Evolutionary conservation across 2,888 invertebrate genomes (phyloP).

Genomic region (Adelphocoris suturalis): DNA sequence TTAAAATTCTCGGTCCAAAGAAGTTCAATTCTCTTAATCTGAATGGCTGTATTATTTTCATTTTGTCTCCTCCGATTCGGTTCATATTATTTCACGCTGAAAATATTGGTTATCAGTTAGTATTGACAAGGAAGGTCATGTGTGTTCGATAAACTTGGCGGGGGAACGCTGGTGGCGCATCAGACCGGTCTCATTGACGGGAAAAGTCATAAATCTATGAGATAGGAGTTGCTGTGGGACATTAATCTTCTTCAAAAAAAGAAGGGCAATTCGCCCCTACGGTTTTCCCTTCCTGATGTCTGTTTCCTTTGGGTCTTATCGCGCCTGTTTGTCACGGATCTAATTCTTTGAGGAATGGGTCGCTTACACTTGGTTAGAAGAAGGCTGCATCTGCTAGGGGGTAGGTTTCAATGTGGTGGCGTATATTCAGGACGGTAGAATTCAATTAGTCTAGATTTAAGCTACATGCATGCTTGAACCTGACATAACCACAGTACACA

Average conservation of each 20-base stretch:
- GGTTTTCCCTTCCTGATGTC: conserved; percentile 7
- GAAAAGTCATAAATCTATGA: conserved; percentile 35
- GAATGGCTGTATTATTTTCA: no score
- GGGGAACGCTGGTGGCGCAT: conserved; percentile 8
- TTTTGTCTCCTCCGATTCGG: no score
- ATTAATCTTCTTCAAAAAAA: conserved; percentile 28
- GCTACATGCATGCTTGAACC: no score
- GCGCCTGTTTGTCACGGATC: conserved; percentile 1
- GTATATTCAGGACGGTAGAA: no score
- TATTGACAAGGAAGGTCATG: conserved; percentile 19
- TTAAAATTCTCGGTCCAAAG: no score
- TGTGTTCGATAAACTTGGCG: not conserved
- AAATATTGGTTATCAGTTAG: not conserved
- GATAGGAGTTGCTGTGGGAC: conserved; percentile 20
- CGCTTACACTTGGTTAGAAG: not conserved
- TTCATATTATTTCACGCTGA: not conserved
- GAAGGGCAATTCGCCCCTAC: conserved; percentile 18
- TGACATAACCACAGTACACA: no score
- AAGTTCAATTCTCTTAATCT: no score
- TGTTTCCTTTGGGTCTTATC: conserved; percentile 40
- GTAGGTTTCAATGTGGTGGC: not conserved
- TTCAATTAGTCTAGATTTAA: no score
- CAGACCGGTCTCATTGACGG: conserved; percentile 22
- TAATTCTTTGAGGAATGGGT: conserved; percentile 28
- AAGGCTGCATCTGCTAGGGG: not conserved